Evolutionary conservation across 2,113 vertebrate genomes (phyloP).

Genomic region (Rallus limicola): DNA sequence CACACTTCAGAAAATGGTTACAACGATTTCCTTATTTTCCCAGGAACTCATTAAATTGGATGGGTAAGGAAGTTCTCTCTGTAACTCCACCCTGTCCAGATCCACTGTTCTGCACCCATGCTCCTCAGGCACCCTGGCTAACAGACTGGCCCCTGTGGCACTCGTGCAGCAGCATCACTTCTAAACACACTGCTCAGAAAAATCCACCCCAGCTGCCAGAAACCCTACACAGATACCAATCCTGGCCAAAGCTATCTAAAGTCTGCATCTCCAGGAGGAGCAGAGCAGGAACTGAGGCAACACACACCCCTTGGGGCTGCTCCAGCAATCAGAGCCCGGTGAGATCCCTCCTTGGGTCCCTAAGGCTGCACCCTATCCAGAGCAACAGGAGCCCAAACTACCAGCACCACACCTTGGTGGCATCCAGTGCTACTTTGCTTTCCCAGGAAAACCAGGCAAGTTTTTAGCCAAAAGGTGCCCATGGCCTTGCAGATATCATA

Average conservation of each 20-base stretch:
- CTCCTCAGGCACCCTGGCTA: background rate
- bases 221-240: background rate
- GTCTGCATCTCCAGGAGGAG: accelerated
- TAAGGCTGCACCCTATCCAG: background rate
- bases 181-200: background rate
- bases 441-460: background rate
- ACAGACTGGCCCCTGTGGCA: background rate
- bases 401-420: accelerated
- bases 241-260: background rate
- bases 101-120: background rate
- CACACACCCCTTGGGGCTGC: background rate
- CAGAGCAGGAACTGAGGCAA: background rate
- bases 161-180: accelerated
- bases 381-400: background rate
- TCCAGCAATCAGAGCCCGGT: background rate
- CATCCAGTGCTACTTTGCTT: background rate
- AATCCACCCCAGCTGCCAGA: background rate
- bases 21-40: constrained; percentile 76
- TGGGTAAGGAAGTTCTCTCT: constrained; percentile 59
- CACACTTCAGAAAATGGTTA: constrained; percentile 76
- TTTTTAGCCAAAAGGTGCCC: background rate
- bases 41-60: constrained; percentile 73
- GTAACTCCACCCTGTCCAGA: constrained; percentile 38
- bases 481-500: background rate
- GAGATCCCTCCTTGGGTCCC: background rate